These are phyloP conservation scores for Panthera leo DNA, from an alignment of 2,113 vertebrate species.

Conservation along the genomic window DNA sequence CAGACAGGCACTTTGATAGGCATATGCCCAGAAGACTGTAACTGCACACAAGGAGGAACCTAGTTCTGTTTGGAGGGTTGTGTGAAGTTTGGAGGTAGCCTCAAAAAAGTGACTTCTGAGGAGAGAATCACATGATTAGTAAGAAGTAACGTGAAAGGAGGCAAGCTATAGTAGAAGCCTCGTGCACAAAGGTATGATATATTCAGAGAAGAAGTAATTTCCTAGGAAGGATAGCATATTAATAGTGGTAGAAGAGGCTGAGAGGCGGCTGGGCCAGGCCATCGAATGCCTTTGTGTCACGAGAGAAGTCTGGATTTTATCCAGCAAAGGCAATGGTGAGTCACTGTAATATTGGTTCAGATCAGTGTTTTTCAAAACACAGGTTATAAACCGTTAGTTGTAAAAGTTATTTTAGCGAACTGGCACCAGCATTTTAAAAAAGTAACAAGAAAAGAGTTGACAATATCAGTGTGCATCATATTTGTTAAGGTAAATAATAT, in stretches of 20 bases:
- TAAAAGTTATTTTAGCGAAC: slow-evolving; percentile 1
- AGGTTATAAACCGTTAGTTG: slow-evolving; percentile 3
- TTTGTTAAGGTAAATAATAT: not conserved
- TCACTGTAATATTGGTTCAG: not conserved
- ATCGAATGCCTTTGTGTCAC: not conserved
- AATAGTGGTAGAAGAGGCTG: not conserved
- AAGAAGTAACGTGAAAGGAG: not conserved
- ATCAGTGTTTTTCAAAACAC: not conserved
- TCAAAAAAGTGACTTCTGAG: slow-evolving; percentile 21
- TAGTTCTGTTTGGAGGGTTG: not conserved
- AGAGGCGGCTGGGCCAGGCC: not conserved
- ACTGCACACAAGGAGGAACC: not conserved
- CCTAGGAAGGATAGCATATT: not conserved
- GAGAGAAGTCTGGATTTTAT: slow-evolving; percentile 30
- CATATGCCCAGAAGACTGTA: not conserved
- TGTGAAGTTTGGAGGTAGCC: not conserved
- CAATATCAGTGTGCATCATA: not conserved
- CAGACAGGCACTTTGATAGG: not conserved
- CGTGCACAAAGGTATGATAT: not conserved
- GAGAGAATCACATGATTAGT: not conserved
- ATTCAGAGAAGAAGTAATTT: slow-evolving; percentile 1
- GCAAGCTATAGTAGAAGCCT: not conserved
- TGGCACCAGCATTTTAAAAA: slow-evolving; percentile 5
- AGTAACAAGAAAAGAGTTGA: not conserved
- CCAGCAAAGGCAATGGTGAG: not conserved